Conservation (phyloP, 2,888 invertebrate genomes). For the Cryptocephalus primarius region DNA sequence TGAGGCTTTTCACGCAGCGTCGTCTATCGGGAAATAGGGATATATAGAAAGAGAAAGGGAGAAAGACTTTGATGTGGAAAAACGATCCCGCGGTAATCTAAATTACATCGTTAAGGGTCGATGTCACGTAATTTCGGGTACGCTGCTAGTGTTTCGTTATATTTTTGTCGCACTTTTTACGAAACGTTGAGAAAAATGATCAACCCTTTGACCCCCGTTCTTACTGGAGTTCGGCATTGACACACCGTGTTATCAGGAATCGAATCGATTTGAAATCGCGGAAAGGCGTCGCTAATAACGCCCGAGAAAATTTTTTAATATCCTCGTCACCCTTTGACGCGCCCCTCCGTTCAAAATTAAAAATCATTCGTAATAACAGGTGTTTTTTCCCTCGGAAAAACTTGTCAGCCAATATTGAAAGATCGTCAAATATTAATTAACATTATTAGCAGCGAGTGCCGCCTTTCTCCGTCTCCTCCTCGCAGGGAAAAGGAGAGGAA, state of each 20-base stretch:
- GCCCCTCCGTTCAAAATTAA: conserved; percentile 21
- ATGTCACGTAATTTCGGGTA: too few relatives aligned
- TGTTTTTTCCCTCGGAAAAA: conserved; percentile 16
- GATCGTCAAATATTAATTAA: conserved; percentile 48
- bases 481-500: conserved; percentile 18
- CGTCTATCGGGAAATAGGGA: conserved; percentile 7
- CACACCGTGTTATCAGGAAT: too few relatives aligned
- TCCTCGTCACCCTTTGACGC: not conserved
- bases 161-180: too few relatives aligned
- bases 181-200: too few relatives aligned
- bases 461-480: conserved; percentile 29
- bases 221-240: too few relatives aligned
- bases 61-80: not conserved
- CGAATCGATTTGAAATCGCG: too few relatives aligned
- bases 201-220: too few relatives aligned
- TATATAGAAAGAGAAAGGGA: conserved; percentile 3
- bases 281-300: too few relatives aligned
- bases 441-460: conserved; percentile 47
- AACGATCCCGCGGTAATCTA: too few relatives aligned
- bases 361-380: conserved; percentile 23
- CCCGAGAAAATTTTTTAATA: not conserved
- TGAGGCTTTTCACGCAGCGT: conserved; percentile 15
- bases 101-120: too few relatives aligned
- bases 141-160: too few relatives aligned
- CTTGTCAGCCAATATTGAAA: conserved; percentile 28